Conservation (phyloP, 2,888 invertebrate genomes). For the Maniola hyperantus region DNA sequence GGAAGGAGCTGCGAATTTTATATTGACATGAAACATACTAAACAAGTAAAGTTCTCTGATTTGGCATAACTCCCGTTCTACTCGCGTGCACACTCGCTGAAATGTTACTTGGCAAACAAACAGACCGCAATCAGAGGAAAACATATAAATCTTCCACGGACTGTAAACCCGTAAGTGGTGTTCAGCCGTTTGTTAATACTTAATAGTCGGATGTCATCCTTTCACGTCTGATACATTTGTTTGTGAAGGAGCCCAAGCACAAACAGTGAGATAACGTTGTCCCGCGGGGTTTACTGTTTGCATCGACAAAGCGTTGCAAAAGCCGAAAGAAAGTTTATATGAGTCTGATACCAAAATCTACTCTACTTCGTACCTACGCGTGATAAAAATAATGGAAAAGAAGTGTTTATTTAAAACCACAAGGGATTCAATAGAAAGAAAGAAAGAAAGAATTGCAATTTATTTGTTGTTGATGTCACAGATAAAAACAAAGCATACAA, state of each 20-base stretch:
- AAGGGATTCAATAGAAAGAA: no score
- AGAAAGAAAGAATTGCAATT: no score
- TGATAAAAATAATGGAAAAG: no score
- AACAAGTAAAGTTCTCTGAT: conserved; percentile 14
- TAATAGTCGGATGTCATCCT: conserved; percentile 30
- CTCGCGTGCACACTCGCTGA: conserved; percentile 10
- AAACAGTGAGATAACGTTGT: no score
- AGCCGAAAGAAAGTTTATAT: neutral
- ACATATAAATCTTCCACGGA: conserved; percentile 38
- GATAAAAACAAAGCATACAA: no score
- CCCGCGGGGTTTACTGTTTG: no score
- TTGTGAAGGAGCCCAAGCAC: neutral
- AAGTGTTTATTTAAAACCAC: no score
- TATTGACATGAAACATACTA: neutral
- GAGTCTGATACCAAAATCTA: no score
- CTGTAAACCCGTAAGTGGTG: conserved; percentile 29
- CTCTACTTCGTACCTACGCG: no score
- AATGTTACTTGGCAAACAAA: conserved; percentile 25
- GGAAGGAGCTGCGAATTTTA: neutral
- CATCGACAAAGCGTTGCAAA: no score
- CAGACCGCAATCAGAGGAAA: conserved; percentile 30
- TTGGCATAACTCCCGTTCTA: conserved; percentile 21
- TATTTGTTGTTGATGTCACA: no score
- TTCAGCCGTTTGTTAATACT: conserved; percentile 34
- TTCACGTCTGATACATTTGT: conserved; percentile 27